phyloP scores from a whole-genome alignment of 2,113 vertebrate genomes.

The Carlito syrichta region DNA sequence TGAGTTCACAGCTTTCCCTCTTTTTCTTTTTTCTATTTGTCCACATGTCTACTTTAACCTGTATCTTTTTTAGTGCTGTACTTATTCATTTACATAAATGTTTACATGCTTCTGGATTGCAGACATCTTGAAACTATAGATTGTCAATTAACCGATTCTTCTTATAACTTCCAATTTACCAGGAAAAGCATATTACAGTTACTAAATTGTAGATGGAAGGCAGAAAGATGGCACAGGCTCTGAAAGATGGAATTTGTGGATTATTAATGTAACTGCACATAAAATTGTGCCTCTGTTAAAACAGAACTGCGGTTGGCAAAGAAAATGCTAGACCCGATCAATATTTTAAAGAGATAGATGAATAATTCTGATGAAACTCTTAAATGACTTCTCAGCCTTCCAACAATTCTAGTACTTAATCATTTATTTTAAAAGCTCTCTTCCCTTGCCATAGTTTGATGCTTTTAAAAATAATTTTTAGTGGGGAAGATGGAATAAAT shows the following conservation, averaged over 20 bases:
- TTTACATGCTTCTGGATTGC: not conserved
- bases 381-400: slow-evolving; percentile 64
- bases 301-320: slow-evolving; percentile 4
- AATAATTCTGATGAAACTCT: slow-evolving; percentile 67
- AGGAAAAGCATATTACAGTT: not conserved
- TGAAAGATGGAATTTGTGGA: not conserved
- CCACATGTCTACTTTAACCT: not conserved
- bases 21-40: not conserved
- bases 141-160: not conserved
- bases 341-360: slow-evolving; percentile 66
- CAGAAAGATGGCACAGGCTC: not conserved
- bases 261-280: not conserved
- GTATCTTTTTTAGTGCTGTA: not conserved
- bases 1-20: not conserved
- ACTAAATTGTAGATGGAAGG: not conserved
- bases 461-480: slow-evolving; percentile 60
- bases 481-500: slow-evolving; percentile 39
- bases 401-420: slow-evolving; percentile 51
- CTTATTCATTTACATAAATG: not conserved
- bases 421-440: slow-evolving; percentile 50
- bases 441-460: slow-evolving; percentile 32
- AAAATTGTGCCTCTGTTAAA: not conserved
- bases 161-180: not conserved
- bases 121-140: not conserved
- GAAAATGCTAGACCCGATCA: slow-evolving; percentile 45